Evolutionary conservation across 1,140 invertebrate species (phyloP), one percentile per base, ranked within the genome.

Genomic region (Drosophila baimaii): DNA sequence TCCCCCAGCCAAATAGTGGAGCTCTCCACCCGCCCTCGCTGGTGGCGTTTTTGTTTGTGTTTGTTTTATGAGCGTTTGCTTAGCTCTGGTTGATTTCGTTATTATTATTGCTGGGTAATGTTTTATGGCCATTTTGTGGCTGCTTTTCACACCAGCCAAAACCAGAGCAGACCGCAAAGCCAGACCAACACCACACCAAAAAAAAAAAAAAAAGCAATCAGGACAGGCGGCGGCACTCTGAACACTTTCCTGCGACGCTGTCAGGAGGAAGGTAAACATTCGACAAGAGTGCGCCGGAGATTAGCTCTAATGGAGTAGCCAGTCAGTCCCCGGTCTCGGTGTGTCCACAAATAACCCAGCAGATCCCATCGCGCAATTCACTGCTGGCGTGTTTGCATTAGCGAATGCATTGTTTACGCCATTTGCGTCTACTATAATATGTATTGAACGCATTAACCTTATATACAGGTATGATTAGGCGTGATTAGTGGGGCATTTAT

Each of bases 221-320:
- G 49, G 33, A 33, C 64, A 71, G 65, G 12, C 3, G 31, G 21
- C 58, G n/a, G 19, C 21, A 69, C 44, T 17, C 31, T 77, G 72
- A 74, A 80, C 76, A 84, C 77, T 85, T 85, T 80, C 47, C 49
- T 49, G 81, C 44, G 54, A 44, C 39, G 19, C 54, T 37, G 35
- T 8, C 35, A n/a, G 35, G 2, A 35, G 46, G 12, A 54, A 64
- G 27, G 56, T 44, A 73, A 44, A 77, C 58, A 77, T 23, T 37
- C 31, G 21, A 44, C 58, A 73, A 63, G 79, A 23, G 55, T 8
- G 29, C 49, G 59, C 69, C 64, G 59, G 63, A 88, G 79, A 88
- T 85, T 82, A 82, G 59, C 62, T 59, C 79, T 82, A 86, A 86
- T 86, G 79, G 79, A 79, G 81, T 86, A 63, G 37, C 69, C 29